Conservation (phyloP, 1,140 invertebrate genomes). For the Atta colombica region DNA sequence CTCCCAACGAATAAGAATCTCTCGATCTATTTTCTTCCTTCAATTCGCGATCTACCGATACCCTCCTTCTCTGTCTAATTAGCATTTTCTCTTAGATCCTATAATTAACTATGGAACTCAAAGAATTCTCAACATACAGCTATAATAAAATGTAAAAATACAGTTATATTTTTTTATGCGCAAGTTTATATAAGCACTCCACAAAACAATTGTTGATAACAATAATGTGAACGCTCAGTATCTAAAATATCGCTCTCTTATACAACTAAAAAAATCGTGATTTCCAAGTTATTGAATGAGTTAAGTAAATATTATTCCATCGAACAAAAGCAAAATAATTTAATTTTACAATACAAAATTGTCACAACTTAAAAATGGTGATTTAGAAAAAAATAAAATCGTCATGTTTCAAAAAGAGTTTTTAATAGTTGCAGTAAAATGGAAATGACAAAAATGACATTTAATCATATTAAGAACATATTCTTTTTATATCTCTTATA, state of each 20-base stretch:
- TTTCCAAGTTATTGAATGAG: too few species aligned
- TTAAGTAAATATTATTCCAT: too few species aligned
- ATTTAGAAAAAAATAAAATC: too few species aligned
- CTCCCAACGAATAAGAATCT: constrained; percentile 44
- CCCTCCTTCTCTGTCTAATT: constrained; percentile 7
- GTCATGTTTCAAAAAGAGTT: too few species aligned
- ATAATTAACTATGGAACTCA: constrained; percentile 46
- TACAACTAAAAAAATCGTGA: too few species aligned
- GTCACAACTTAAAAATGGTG: too few species aligned
- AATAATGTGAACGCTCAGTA: neutral
- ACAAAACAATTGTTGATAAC: neutral
- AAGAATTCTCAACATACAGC: constrained; percentile 1
- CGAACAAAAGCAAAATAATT: too few species aligned
- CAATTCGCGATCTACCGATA: constrained; percentile 39
- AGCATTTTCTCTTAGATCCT: constrained; percentile 32
- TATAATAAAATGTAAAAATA: neutral
- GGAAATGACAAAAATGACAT: too few species aligned
- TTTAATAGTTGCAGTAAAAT: too few species aligned
- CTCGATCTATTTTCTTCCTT: constrained; percentile 43
- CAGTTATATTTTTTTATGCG: neutral
- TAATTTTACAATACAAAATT: too few species aligned
- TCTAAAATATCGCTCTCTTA: neutral
- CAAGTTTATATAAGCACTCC: constrained; percentile 3
- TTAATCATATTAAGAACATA: too few species aligned
- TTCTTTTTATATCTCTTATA: too few species aligned